Evolutionary conservation across 2,113 vertebrate species (phyloP).

Genomic region (Caloenas nicobarica): DNA sequence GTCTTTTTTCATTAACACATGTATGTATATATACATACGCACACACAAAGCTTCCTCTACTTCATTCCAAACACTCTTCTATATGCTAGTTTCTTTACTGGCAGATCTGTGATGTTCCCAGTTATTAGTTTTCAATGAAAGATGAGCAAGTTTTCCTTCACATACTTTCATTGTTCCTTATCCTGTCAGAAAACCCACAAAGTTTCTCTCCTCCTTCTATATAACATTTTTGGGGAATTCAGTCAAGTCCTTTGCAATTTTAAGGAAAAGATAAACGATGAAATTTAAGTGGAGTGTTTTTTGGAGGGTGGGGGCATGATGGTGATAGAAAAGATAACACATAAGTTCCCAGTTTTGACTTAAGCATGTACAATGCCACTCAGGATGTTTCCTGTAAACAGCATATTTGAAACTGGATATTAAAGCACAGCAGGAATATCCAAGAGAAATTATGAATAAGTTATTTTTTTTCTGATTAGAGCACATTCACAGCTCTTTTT

Average conservation of each 20-base stretch:
- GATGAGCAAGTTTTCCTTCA: background rate
- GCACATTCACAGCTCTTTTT: background rate
- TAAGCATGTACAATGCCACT: background rate
- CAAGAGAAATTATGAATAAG: background rate
- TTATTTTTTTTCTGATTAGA: background rate
- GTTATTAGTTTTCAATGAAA: background rate
- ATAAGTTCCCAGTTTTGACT: background rate
- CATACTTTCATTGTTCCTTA: background rate
- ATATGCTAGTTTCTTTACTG: background rate
- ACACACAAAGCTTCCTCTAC: background rate
- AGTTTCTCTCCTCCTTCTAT: background rate
- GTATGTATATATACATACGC: background rate
- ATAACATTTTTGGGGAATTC: background rate
- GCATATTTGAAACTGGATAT: background rate
- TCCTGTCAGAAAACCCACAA: background rate
- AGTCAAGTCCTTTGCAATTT: background rate
- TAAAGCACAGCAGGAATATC: background rate
- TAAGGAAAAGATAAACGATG: background rate
- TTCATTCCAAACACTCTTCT: background rate
- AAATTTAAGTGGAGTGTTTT: background rate
- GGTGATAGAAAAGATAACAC: background rate
- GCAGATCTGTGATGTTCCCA: background rate
- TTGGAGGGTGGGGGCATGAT: accelerated
- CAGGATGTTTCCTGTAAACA: background rate
- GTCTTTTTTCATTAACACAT: background rate